Base-by-base conservation (phyloP, 2,888 invertebrate species). In the Uropetala carovei region DNA sequence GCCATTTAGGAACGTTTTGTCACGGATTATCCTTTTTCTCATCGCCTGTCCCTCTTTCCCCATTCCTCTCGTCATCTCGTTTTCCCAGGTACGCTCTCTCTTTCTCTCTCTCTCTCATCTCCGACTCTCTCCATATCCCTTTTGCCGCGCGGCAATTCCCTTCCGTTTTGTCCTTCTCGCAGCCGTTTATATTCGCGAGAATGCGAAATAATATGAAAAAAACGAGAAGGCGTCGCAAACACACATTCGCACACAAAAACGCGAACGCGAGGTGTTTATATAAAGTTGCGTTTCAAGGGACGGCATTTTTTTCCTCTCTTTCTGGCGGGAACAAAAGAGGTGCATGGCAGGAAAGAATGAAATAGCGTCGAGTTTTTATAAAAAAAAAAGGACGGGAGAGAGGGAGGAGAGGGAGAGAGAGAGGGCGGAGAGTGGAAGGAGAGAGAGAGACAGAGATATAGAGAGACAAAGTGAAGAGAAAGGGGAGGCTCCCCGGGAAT, bases 241-340 rank as follows among this genome's bases (percentile, higher is more conserved):
- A 57, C 18, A 83, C 7, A 43, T 43, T 56, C 83, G 43, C 83
- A 83, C 83, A 83, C 83, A 83, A 22, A 60, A 59, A 30, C 59
- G 64, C 0, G 64, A n/a, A 16, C 18, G 86, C 27, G 60, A 64
- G 89, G 89, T 89, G 89, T 89, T 89, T 89, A 64, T 64, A 43
- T 56, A 89, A 89, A 89, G 89, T 89, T 89, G 64, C 89, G 89
- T 89, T 89, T 89, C 43, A 64, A 43, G 64, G 43, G 68, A 86
- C 57, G 86, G 60, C 86, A 13, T 58, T 30, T 86, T 86, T 57
- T 64, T 27, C 27, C 60, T 59, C 58, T 86, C 64, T 89, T 64
- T 89, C 75, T 75, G 16, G 86, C 58, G 59, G 60, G n/a, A 89
- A 64, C 89, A 89, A 89, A 89, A 64, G 89, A 68, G 64, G 89